Conservation (phyloP, 2,888 invertebrate genomes). For the Dorcus parallelipipedus region DNA sequence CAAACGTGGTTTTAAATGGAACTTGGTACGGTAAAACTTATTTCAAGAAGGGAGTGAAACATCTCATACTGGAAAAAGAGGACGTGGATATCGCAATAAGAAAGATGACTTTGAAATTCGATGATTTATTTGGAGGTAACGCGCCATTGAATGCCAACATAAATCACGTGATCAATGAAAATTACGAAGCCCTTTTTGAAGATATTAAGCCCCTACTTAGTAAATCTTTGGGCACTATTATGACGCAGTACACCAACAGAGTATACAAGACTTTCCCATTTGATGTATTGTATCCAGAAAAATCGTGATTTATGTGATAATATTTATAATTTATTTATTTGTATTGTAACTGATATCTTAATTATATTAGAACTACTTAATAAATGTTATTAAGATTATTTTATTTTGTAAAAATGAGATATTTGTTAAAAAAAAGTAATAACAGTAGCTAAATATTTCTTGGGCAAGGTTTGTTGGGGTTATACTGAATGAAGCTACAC, state of each 20-base stretch:
- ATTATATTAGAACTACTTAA: no score
- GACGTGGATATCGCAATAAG: conserved; percentile 15
- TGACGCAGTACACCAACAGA: conserved; percentile 24
- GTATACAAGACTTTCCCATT: neutral
- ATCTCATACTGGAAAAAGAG: neutral
- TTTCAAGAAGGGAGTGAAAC: conserved; percentile 5
- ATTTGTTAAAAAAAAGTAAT: no score
- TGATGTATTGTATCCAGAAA: neutral
- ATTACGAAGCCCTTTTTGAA: conserved; percentile 38
- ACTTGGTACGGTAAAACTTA: neutral
- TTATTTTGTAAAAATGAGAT: no score
- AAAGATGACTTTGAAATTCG: conserved; percentile 30
- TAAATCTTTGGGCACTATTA: conserved; percentile 28
- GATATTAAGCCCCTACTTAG: conserved; percentile 44
- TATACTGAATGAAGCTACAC: no score
- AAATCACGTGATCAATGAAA: conserved; percentile 43
- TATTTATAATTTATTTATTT: no score
- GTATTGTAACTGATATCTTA: no score
- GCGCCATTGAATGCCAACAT: conserved; percentile 35
- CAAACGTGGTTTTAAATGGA: neutral
- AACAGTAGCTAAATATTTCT: no score
- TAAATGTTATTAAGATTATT: no score
- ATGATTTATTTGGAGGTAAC: conserved; percentile 35
- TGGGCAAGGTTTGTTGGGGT: no score
- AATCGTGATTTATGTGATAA: neutral